Conservation (phyloP, 2,113 vertebrate species). For the Channa argus region DNA sequence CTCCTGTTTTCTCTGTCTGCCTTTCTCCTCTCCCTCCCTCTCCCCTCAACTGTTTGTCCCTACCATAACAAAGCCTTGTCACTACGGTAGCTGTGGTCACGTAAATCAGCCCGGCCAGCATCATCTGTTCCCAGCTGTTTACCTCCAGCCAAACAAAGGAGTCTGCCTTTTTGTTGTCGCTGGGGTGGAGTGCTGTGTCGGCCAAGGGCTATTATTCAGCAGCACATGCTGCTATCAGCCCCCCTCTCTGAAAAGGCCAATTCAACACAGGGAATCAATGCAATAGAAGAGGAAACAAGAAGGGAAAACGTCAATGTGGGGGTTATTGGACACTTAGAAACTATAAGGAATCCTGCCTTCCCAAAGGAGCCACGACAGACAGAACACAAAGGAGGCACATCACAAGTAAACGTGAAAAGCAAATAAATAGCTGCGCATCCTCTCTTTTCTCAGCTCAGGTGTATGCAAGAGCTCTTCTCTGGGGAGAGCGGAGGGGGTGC, state of each 20-base stretch:
- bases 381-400: constrained; percentile 66
- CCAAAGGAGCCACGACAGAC: constrained; percentile 59
- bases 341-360: constrained; percentile 64
- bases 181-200: constrained; percentile 76
- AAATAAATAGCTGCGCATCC: constrained; percentile 71
- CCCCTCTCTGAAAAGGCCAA: constrained; percentile 76
- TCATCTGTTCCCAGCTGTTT: constrained; percentile 83
- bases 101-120: constrained; percentile 75
- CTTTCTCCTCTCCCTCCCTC: constrained; percentile 32
- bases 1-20: constrained; percentile 3
- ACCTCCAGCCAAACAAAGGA: constrained; percentile 82
- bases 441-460: constrained; percentile 66
- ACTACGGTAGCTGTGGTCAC: constrained; percentile 65
- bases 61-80: constrained; percentile 70
- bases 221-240: constrained; percentile 62
- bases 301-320: constrained; percentile 72
- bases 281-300: constrained; percentile 66
- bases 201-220: constrained; percentile 78
- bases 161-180: constrained; percentile 80
- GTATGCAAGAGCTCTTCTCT: constrained; percentile 63
- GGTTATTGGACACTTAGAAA: constrained; percentile 71
- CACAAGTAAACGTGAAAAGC: constrained; percentile 73
- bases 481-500: constrained; percentile 41
- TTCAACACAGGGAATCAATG: constrained; percentile 76
- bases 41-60: constrained; percentile 54